Base-by-base conservation (phyloP, 2,113 vertebrate genomes). In the Misgurnus mizolepis region DNA sequence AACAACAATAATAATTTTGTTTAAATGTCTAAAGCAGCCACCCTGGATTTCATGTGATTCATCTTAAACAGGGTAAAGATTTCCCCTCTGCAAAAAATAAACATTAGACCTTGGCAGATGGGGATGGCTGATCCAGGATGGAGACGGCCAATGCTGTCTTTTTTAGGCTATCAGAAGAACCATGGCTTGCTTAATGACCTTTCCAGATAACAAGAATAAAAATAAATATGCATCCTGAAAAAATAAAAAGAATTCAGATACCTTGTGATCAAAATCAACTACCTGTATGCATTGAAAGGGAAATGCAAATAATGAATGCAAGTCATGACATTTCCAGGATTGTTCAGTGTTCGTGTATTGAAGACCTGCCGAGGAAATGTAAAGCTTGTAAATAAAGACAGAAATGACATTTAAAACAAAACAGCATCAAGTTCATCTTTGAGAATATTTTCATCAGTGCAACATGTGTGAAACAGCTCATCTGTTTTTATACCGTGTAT, bases 311-410 rank as follows among this genome's bases (percentile, higher is more conserved):
- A 89, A 84, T 86, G 87, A 89, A 89, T 85, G 91, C 90, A 92
- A 91, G 85, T 89, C 91, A 34, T 89, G 92, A 89, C 83, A 89
- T 90, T 84, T 87, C 87, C 87, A 85, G 82, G 86, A 87, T 85
- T 85, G 71, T 88, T 89, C 85, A 89, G 88, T 85, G 94, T 95
- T 95, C 93, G 93, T 95, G 94, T 95, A 94, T 93, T 94, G 91
- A 92, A 94, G 92, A 94, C 90, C 91, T 95, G 94, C 95, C 94
- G 93, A 94, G 90, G 93, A 94, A 93, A 93, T 94, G 94, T 95
- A 96, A 96, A 93, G 94, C 95, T 95, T 99, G 95, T 98, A 97
- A 96, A 99, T 97, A 94, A 94, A 94, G 91, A 92, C 88, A 55
- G 65, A 72, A 68, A 83, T 34, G 27, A 34, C 27, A 34, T 34